Percentiles rank a stretch among this genome's conserved stretches.
These are phyloP conservation scores for Napeogenes sylphis DNA, from an alignment of 2,888 invertebrate genomes.

Conservation along the genomic window DNA sequence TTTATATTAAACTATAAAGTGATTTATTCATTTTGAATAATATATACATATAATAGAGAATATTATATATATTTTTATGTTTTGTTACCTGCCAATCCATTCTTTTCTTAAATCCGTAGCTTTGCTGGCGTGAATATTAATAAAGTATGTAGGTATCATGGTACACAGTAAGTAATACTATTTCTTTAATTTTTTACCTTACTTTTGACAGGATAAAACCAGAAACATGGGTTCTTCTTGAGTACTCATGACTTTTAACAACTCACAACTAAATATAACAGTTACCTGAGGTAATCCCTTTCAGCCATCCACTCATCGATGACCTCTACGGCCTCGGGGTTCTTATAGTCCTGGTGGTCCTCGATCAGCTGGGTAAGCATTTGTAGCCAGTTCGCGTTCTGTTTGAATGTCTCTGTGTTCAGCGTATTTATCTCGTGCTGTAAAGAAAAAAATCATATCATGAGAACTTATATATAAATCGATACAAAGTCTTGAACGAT, in stretches of 20 bases:
- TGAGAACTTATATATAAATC: too few relatives aligned
- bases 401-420: constrained; percentile 89
- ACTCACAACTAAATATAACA: not conserved
- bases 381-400: constrained; percentile 93
- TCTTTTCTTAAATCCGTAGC: constrained; percentile 6
- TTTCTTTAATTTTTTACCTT: too few relatives aligned
- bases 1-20: too few relatives aligned
- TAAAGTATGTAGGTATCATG: constrained; percentile 2
- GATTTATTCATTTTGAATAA: not conserved
- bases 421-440: constrained; percentile 95
- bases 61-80: not conserved
- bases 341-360: constrained; percentile 89
- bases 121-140: constrained; percentile 1
- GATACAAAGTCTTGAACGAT: too few relatives aligned
- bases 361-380: constrained; percentile 94
- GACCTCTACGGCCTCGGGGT: constrained; percentile 80
- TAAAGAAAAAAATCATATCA: constrained; percentile 20
- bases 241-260: too few relatives aligned
- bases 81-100: constrained; percentile 5
- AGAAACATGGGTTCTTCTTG: too few relatives aligned
- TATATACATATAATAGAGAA: constrained; percentile 1
- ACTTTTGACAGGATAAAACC: too few relatives aligned
- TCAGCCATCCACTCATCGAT: constrained; percentile 88
- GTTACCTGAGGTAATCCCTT: constrained; percentile 84
- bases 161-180: constrained; percentile 1